Conservation (phyloP, 1,140 invertebrate species). For the Magallana gigas region DNA sequence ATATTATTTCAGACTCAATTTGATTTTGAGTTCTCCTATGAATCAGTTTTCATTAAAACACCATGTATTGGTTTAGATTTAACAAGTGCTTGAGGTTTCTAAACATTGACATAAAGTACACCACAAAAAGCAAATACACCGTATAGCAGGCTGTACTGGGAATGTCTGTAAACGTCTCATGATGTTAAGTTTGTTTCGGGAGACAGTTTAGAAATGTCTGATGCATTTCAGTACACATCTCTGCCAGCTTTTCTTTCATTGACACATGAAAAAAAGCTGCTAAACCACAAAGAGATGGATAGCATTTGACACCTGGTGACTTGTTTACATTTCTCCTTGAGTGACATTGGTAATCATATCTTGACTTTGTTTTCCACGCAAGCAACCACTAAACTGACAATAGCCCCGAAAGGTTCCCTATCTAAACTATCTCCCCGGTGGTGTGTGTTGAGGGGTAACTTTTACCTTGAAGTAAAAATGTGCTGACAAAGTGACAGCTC, state of each 20-base stretch:
- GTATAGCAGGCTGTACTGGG: neutral
- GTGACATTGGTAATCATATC: slow-evolving; percentile 39
- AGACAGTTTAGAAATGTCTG: neutral
- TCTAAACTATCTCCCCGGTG: neutral
- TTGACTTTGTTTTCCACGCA: neutral
- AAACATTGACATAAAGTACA: slow-evolving; percentile 11
- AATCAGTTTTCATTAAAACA: too few relatives aligned
- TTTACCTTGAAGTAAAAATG: neutral
- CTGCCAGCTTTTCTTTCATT: neutral
- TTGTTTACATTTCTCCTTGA: slow-evolving; percentile 41
- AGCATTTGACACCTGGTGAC: slow-evolving; percentile 24
- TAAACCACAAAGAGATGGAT: slow-evolving; percentile 9
- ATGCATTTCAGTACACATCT: neutral
- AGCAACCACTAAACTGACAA: neutral
- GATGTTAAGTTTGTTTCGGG: too few relatives aligned
- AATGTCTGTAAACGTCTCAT: neutral
- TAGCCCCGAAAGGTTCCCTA: neutral
- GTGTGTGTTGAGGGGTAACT: neutral
- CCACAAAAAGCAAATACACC: neutral
- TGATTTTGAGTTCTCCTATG: too few relatives aligned
- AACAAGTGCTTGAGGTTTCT: neutral
- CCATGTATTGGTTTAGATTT: neutral
- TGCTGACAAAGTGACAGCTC: too few relatives aligned
- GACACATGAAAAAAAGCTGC: neutral
- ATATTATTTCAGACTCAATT: too few relatives aligned